Percentiles rank a stretch among this genome's conserved stretches.
phyloP scores from a whole-genome alignment of 2,797 vertebrate genomes.

The Allobates femoralis region DNA sequence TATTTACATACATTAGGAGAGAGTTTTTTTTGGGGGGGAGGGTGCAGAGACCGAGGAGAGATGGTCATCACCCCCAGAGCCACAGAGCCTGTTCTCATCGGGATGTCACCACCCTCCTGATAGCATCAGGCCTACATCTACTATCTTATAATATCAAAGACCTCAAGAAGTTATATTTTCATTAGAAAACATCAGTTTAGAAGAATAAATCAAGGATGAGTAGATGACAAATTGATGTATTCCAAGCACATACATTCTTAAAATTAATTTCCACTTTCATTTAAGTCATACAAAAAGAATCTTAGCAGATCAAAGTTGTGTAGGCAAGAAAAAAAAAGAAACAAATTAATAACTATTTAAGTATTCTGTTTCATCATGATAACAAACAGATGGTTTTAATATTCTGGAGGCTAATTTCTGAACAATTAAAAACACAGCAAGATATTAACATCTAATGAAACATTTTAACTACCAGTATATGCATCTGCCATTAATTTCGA shows the following conservation, averaged over 20 bases:
- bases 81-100: no score
- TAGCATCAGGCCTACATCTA: no score
- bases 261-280: conserved; percentile 69
- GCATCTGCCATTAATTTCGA: conserved; percentile 96
- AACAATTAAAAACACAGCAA: conserved; percentile 98
- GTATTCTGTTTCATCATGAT: conserved; percentile 89
- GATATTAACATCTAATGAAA: conserved; percentile 98
- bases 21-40: no score
- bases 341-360: conserved; percentile 85
- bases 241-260: conserved; percentile 70
- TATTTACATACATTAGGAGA: no score
- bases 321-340: conserved; percentile 72
- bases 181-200: conserved; percentile 67
- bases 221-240: conserved; percentile 65
- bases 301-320: conserved; percentile 78
- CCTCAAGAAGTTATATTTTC: conserved; percentile 65
- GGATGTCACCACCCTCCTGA: no score
- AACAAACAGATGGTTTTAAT: conserved; percentile 97
- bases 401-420: conserved; percentile 97
- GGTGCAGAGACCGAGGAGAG: no score
- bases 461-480: conserved; percentile 96
- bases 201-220: conserved; percentile 68
- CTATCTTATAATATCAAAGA: conserved; percentile 29
- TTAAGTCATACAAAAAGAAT: conserved; percentile 71
- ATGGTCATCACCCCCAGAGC: no score